These are phyloP conservation scores for Drosophila conformis DNA, from an alignment of 2,888 invertebrate genomes.

Conservation along the genomic window DNA sequence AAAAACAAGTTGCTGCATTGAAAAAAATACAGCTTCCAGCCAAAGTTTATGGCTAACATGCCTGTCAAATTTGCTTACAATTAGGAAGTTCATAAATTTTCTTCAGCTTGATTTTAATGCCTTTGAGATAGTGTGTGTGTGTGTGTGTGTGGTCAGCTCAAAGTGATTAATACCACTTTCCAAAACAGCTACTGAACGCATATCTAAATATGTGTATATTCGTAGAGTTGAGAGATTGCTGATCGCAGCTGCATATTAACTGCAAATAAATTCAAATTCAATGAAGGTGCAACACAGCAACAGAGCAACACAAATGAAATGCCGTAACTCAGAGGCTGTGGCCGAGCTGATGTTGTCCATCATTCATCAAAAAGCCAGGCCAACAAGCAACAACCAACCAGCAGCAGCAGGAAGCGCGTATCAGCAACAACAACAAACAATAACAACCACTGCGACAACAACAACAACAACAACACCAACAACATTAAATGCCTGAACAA, in stretches of 20 bases:
- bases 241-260: conserved; percentile 58
- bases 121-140: background rate
- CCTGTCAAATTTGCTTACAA: conserved; percentile 70
- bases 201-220: background rate
- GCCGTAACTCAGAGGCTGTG: conserved; percentile 9
- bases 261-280: conserved; percentile 68
- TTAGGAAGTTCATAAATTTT: conserved; percentile 72
- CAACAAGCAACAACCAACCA: conserved; percentile 12
- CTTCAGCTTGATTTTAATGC: conserved; percentile 27
- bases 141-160: conserved; percentile 12
- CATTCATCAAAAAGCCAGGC: conserved; percentile 73
- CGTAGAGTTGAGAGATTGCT: conserved; percentile 22
- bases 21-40: conserved; percentile 12
- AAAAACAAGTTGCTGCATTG: conserved; percentile 33
- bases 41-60: conserved; percentile 69
- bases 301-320: conserved; percentile 29
- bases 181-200: conserved; percentile 55
- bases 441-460: conserved; percentile 1
- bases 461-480: conserved; percentile 10
- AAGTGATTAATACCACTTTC: conserved; percentile 66
- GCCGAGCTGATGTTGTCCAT: conserved; percentile 56
- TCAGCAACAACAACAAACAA: conserved; percentile 15
- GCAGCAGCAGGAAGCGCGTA: conserved; percentile 28
- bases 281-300: conserved; percentile 27
- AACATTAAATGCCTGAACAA: conserved; percentile 25